Evolutionary conservation across 2,797 vertebrate genomes (phyloP).

Genomic region (Lates japonicus): DNA sequence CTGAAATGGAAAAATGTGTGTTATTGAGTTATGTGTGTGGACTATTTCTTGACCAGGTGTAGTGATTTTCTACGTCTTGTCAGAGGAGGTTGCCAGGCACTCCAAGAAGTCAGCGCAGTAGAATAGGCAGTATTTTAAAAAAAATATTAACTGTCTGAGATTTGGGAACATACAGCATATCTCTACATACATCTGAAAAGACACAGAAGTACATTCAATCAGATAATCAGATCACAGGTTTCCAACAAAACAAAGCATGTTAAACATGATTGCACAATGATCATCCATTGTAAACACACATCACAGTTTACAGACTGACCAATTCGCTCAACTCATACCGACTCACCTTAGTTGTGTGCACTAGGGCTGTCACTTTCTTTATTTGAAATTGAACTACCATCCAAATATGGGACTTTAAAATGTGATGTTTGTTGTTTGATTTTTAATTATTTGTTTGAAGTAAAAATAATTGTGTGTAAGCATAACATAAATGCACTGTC

Average conservation of each 20-base stretch:
- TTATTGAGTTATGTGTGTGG: background rate
- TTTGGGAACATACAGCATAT: background rate
- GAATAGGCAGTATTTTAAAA: background rate
- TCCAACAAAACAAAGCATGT: background rate
- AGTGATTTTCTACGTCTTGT: background rate
- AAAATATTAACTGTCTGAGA: background rate
- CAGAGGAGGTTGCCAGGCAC: background rate
- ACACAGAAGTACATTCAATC: background rate
- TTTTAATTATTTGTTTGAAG: background rate
- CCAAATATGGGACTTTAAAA: background rate
- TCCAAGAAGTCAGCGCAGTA: background rate
- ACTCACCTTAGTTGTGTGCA: background rate
- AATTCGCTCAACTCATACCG: background rate
- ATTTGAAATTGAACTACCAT: background rate
- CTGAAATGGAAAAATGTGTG: too few species aligned
- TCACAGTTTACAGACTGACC: constrained; percentile 6
- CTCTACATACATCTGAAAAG: background rate
- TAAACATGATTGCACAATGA: background rate
- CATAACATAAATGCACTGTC: background rate
- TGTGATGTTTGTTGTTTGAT: background rate
- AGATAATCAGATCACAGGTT: background rate
- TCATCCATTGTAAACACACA: background rate
- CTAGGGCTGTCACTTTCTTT: background rate
- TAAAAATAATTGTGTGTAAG: background rate
- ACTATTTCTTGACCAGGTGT: background rate